phyloP scores from a whole-genome alignment of 2,888 invertebrate species.

The Patella ulyssiponensis region DNA sequence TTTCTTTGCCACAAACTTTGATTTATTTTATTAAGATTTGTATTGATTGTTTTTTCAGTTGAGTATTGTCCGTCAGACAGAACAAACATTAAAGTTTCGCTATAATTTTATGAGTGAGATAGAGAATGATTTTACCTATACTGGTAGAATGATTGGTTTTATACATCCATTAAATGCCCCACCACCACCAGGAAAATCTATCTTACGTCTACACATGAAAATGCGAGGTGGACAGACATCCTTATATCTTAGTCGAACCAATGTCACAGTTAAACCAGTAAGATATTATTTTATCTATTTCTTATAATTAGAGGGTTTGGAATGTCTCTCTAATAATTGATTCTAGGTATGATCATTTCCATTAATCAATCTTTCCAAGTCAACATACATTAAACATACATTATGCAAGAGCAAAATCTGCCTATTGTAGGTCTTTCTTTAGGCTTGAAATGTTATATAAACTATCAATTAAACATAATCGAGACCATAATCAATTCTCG shows the following conservation, averaged over 20 bases:
- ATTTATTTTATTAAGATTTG: neutral
- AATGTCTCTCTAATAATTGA: neutral
- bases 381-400: neutral
- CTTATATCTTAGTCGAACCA: constrained; percentile 54
- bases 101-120: constrained; percentile 74
- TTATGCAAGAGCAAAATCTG: no score
- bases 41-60: constrained; percentile 71
- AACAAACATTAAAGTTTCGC: constrained; percentile 82
- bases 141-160: constrained; percentile 79
- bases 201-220: constrained; percentile 45
- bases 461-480: no score
- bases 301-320: neutral
- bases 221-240: constrained; percentile 38
- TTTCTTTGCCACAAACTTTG: no score
- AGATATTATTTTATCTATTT: constrained; percentile 8
- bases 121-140: constrained; percentile 35
- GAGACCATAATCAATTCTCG: no score
- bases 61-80: constrained; percentile 87
- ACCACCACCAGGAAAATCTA: constrained; percentile 35
- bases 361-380: neutral
- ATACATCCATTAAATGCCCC: constrained; percentile 80
- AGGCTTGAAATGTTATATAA: no score
- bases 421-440: no score
- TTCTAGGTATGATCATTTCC: neutral
- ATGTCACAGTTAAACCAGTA: constrained; percentile 41